Conservation (phyloP, 2,888 invertebrate species). For the Cheilosia variabilis region DNA sequence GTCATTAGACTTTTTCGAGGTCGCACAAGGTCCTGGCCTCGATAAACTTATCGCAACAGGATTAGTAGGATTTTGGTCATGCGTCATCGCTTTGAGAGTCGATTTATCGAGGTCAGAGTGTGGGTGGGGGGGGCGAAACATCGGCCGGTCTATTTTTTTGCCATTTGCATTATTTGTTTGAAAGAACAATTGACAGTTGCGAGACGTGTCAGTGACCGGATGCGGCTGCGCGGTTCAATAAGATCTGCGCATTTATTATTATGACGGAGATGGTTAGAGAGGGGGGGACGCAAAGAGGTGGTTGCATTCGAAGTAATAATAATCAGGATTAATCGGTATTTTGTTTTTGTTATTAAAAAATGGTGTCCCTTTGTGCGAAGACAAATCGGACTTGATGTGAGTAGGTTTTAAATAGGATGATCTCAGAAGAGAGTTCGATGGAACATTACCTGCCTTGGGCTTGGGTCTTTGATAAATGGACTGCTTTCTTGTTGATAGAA, state of each 20-base stretch:
- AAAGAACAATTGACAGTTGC: constrained; percentile 21
- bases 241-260: constrained; percentile 7
- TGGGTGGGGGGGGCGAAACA: not conserved
- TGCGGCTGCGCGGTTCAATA: not conserved
- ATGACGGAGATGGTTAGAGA: constrained; percentile 5
- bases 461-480: no score
- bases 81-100: not conserved
- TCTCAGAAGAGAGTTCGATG: no score
- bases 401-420: not conserved
- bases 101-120: constrained; percentile 33
- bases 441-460: no score
- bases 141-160: constrained; percentile 17
- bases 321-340: constrained; percentile 6
- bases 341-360: constrained; percentile 20
- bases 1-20: constrained; percentile 19
- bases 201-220: constrained; percentile 14
- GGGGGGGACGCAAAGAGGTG: no score
- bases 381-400: not conserved
- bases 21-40: constrained; percentile 19
- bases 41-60: constrained; percentile 27
- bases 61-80: constrained; percentile 3
- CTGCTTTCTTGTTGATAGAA: no score
- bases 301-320: constrained; percentile 2
- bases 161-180: constrained; percentile 16
- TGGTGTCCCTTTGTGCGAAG: constrained; percentile 8